Evolutionary conservation across 2,113 vertebrate species (phyloP).

Genomic region (Campylomormyrus numenius): DNA sequence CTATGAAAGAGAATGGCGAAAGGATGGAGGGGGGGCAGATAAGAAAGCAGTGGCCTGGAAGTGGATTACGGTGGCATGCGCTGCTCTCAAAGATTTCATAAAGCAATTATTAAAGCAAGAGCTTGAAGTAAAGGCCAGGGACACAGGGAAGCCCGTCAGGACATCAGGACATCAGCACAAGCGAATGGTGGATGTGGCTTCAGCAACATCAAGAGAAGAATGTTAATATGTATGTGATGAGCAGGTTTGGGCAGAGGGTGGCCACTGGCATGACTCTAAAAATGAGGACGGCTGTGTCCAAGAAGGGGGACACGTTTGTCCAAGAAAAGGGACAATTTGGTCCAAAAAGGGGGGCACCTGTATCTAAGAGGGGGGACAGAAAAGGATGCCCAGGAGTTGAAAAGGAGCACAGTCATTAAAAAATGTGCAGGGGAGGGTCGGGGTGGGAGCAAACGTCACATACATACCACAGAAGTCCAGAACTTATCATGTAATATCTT

Average conservation of each 20-base stretch:
- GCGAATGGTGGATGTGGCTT: constrained; percentile 48
- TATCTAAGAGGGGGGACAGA: neutral
- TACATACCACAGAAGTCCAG: neutral
- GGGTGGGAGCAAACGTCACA: neutral
- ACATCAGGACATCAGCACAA: constrained; percentile 36
- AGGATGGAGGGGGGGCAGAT: neutral
- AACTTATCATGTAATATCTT: neutral
- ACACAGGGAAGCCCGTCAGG: neutral
- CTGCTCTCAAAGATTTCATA: constrained; percentile 52
- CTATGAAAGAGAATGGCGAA: neutral
- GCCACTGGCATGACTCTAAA: neutral
- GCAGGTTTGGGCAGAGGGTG: neutral
- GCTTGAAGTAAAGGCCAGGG: constrained; percentile 48
- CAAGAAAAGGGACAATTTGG: neutral
- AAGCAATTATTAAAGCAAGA: constrained; percentile 63
- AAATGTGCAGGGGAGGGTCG: neutral
- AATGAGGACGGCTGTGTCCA: neutral
- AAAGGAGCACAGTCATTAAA: neutral
- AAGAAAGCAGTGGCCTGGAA: constrained; percentile 30
- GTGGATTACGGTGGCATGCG: constrained; percentile 46
- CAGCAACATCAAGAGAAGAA: constrained; percentile 34
- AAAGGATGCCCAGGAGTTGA: neutral
- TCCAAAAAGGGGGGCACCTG: neutral
- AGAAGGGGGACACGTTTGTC: neutral
- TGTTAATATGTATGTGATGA: neutral